A percentile compares a stretch with the other conserved stretches of the same genome.
These are phyloP conservation scores for Sternarchorhynchus goeldii DNA, from an alignment of 2,797 vertebrate genomes.

Conservation along the genomic window DNA sequence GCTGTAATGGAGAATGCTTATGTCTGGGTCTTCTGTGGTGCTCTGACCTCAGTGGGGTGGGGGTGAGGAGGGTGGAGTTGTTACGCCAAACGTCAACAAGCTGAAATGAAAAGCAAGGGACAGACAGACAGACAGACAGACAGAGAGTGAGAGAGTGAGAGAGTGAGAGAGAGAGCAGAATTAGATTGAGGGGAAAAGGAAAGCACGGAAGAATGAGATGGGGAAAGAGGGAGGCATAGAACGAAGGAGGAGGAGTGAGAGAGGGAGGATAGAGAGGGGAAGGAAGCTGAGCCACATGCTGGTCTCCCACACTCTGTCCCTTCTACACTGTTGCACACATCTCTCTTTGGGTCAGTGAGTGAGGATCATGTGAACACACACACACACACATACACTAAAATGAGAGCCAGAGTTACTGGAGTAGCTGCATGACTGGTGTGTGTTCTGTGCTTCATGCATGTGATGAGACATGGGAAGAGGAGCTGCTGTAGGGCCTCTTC, in stretches of 20 bases:
- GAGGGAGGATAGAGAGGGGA: constrained; percentile 42
- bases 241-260: constrained; percentile 7
- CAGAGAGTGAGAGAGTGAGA: constrained; percentile 19
- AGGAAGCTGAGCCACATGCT: constrained; percentile 57
- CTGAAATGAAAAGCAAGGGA: constrained; percentile 10
- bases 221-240: neutral
- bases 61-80: constrained; percentile 24
- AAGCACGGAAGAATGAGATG: too few species aligned
- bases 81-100: constrained; percentile 38
- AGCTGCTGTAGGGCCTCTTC: constrained; percentile 61
- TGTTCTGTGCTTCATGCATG: constrained; percentile 29
- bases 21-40: constrained; percentile 21
- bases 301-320: constrained; percentile 62
- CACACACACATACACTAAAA: constrained; percentile 13
- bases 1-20: constrained; percentile 38
- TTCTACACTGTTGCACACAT: constrained; percentile 22
- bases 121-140: neutral
- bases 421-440: constrained; percentile 44
- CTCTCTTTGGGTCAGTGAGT: constrained; percentile 24
- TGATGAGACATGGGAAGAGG: constrained; percentile 61
- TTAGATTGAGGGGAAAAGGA: too few species aligned
- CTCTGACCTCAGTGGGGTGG: constrained; percentile 7
- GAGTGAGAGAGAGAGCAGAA: constrained; percentile 40
- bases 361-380: constrained; percentile 14
- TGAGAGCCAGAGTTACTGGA: neutral